Evolutionary conservation across 2,888 invertebrate species (phyloP), one percentile per base, ranked within the genome.

Genomic region (Boloria selene): DNA sequence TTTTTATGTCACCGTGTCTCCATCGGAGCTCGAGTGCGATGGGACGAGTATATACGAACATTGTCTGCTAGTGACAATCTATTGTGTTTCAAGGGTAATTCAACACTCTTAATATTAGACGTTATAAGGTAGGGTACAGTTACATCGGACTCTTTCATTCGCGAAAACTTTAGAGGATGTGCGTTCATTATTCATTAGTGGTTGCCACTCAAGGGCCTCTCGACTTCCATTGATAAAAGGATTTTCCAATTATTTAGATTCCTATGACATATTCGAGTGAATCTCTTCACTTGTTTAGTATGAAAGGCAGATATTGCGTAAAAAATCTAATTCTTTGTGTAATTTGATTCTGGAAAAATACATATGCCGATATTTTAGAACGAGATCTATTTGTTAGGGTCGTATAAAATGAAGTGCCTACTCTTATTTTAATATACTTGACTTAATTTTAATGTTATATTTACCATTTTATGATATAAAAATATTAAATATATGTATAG

Each of bases 81-180:
- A 85, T 85, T 84, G 84, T 85, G 75, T 73, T 72, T 70, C 73
- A 68, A 80, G 78, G 73, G 70, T 70, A 53, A 76, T 77, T 67
- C 62, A 73, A 67, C 56, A 65, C 61, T 67, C 67, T 70, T 70
- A 68, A 70, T 69, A 71, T 50, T 42, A 55, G 65, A 67, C 70
- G 70, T 64, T 69, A 68, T 64, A 61, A 51, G 65, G 62, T 68
- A 65, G 53, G 45, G 64, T 18, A 53, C 22, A 61, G 54, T 66
- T 65, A 62, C 55, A 55, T 42, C 31, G 58, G 54, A 50, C 49
- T 49, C 56, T 56, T 56, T 51, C 58, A 51, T 52, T 64, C 64
- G 55, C 54, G 63, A 44, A 52, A 52, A 52, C 44, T 52, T 64
- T 58, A 58, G 58, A 58, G 58, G 64, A 51, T 58, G 44, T 52